A percentile compares a stretch with the other conserved stretches of the same genome.
Evolutionary conservation across 2,113 vertebrate species (phyloP).

Genomic region (Ardeotis arabs): DNA sequence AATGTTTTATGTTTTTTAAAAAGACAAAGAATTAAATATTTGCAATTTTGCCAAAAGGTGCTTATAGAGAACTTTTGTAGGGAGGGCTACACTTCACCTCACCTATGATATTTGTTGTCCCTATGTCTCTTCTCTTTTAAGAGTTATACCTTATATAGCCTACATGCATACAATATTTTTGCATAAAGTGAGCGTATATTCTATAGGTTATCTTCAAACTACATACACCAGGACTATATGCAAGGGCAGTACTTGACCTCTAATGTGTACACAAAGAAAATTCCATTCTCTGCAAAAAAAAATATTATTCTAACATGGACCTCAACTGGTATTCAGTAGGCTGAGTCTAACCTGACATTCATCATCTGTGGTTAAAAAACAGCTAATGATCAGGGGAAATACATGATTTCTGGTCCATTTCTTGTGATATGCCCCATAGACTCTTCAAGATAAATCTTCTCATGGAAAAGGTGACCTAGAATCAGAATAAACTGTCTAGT

Average conservation of each 20-base stretch:
- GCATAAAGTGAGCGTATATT: background rate
- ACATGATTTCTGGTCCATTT: background rate
- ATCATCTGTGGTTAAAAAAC: background rate
- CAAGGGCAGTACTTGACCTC: background rate
- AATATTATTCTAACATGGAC: background rate
- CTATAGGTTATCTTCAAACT: background rate
- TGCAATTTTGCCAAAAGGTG: background rate
- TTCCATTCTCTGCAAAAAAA: background rate
- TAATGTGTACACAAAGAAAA: background rate
- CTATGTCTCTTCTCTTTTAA: background rate
- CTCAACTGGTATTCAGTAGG: background rate
- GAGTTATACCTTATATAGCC: background rate
- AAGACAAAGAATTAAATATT: background rate
- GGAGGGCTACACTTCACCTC: background rate
- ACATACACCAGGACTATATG: background rate
- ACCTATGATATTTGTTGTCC: background rate
- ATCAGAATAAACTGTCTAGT: background rate
- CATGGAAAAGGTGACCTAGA: background rate
- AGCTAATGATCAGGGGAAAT: background rate
- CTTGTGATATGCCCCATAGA: background rate
- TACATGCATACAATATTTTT: background rate
- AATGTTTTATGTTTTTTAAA: background rate
- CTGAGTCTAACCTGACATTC: background rate
- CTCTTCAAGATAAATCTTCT: background rate
- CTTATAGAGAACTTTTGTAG: background rate